Base-by-base conservation (phyloP, 2,797 vertebrate species). In the Acanthurus tractus region DNA sequence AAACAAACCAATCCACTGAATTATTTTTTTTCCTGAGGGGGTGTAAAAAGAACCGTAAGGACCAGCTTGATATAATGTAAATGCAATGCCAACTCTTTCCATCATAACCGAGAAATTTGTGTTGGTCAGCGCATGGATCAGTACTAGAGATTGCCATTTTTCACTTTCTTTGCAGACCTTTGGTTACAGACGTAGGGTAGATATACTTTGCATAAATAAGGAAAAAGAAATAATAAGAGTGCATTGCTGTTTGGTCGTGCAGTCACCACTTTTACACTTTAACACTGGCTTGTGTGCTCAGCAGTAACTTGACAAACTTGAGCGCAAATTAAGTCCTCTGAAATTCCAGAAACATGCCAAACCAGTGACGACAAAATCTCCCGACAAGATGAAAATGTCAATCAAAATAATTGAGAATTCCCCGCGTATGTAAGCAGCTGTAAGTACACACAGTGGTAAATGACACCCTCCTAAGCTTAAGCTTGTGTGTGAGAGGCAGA, bases 351-450 rank as follows among this genome's bases (percentile, higher is more conserved):
- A 77, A 87, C 76, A 76, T 71, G 76, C 50, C 64, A 69, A 79
- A 80, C 71, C 50, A 79, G 67, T 48, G 75, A 86, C 5, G 22
- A 67, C 67, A 74, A 74, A 82, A 79, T 79, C 78, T 75, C 58
- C 44, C 52, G 29, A 23, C 67, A 69, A 80, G 73, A 88, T 89
- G 70, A 81, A 83, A 81, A 74, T 65, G 87, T 76, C 89, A 88
- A 45, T 89, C 89, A 89, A 69, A 63, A 72, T 81, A 76, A 82
- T 62, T 83, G 69, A 68, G 63, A 80, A 57, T 36, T 77, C 62
- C 34, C 25, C 63, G 63, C 18, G 64, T 67, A 55, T 80, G 70
- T 67, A 65, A 25, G 56, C 63, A 61, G 49, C 42, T 79, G 46
- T 72, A 46, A 59, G 59, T 69, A 57, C 25, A 38, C 18, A 55